Percentiles rank a stretch among this genome's conserved stretches.
phyloP scores from a whole-genome alignment of 1,140 invertebrate species.

The Brachionus sp. region DNA sequence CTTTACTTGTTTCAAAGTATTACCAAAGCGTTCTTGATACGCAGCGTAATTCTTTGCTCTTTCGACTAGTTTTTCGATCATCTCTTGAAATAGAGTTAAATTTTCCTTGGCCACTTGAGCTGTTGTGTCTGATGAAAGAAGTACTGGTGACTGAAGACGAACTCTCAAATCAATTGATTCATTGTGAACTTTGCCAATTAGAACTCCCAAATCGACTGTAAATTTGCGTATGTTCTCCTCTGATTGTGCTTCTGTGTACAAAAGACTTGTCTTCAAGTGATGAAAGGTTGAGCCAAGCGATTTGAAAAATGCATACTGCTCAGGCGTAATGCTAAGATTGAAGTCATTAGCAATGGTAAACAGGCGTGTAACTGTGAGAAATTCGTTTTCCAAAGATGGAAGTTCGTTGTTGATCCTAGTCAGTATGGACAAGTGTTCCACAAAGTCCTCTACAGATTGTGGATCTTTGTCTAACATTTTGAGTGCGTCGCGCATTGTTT shows the following conservation, averaged over 20 bases:
- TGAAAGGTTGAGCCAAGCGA: constrained; percentile 57
- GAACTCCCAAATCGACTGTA: constrained; percentile 53
- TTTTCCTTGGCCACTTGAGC: constrained; percentile 53
- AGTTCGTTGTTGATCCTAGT: constrained; percentile 55
- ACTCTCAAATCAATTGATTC: constrained; percentile 54
- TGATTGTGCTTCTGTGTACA: constrained; percentile 59
- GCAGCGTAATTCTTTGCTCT: constrained; percentile 55
- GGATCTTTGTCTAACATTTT: constrained; percentile 55
- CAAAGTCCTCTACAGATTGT: constrained; percentile 58
- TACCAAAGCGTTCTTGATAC: constrained; percentile 59
- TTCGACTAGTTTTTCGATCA: constrained; percentile 51
- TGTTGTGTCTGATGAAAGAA: constrained; percentile 54
- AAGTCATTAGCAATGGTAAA: constrained; percentile 57
- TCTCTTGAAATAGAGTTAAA: constrained; percentile 49
- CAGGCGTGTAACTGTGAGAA: constrained; percentile 52
- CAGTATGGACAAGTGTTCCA: constrained; percentile 58
- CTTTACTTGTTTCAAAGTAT: constrained; percentile 43
- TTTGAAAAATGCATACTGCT: constrained; percentile 57
- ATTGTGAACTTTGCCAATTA: constrained; percentile 53
- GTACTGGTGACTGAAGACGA: constrained; percentile 53
- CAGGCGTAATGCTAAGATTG: constrained; percentile 52
- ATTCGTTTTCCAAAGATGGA: constrained; percentile 57
- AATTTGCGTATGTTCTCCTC: constrained; percentile 60
- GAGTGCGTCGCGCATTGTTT: constrained; percentile 57
- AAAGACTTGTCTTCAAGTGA: constrained; percentile 56